phyloP scores from a whole-genome alignment of 2,888 invertebrate species.

The Agonum fuliginosum region DNA sequence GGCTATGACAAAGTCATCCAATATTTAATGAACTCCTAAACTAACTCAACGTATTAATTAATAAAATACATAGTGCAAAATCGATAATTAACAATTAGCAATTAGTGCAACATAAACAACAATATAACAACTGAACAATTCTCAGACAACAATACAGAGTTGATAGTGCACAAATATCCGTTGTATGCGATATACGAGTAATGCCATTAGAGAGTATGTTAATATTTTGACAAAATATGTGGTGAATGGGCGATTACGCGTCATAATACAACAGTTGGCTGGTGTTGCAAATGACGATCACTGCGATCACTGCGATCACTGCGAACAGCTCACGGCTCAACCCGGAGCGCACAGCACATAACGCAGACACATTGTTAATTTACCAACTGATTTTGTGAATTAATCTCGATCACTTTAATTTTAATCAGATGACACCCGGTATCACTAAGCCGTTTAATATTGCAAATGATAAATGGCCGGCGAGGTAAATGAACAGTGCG shows the following conservation, averaged over 20 bases:
- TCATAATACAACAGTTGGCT: conserved; percentile 14
- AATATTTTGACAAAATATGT: conserved; percentile 50
- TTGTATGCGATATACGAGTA: not conserved
- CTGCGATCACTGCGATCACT: not conserved
- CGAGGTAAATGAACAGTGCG: too few relatives aligned
- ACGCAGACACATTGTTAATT: conserved; percentile 46
- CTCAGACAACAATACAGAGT: not conserved
- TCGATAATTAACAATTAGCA: not conserved
- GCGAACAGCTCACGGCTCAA: not conserved
- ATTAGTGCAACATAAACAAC: not conserved
- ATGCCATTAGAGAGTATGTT: conserved; percentile 26
- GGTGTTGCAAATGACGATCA: too few relatives aligned
- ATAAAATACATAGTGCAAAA: too few relatives aligned
- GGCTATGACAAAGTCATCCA: too few relatives aligned
- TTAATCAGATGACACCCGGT: conserved; percentile 49
- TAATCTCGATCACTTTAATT: conserved; percentile 52
- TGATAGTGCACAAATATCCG: not conserved
- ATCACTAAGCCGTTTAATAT: conserved; percentile 37
- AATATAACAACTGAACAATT: not conserved
- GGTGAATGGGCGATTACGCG: conserved; percentile 29
- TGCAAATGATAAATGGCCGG: not conserved
- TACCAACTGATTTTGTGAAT: conserved; percentile 52
- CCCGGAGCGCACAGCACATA: conserved; percentile 13
- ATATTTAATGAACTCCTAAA: too few relatives aligned
- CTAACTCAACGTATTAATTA: too few relatives aligned